phyloP scores from a whole-genome alignment of 1,140 invertebrate genomes.

The Papilio dardanus region DNA sequence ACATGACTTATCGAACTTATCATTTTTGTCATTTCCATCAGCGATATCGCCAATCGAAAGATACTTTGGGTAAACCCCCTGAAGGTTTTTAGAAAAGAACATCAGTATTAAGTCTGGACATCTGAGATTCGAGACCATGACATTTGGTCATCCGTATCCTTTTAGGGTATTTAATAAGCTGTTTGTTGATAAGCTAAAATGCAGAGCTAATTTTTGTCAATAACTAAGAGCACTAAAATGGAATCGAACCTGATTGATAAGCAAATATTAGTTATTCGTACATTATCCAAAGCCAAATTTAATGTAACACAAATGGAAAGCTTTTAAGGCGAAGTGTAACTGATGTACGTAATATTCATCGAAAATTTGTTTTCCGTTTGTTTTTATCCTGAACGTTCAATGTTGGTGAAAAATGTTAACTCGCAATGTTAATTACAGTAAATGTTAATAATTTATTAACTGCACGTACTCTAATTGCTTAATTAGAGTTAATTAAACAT shows the following conservation, averaged over 20 bases:
- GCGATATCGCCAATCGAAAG: too few relatives aligned
- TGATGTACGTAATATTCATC: neutral
- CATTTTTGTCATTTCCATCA: too few relatives aligned
- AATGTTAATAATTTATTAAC: conserved; percentile 1
- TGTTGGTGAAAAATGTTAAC: neutral
- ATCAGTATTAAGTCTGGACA: too few relatives aligned
- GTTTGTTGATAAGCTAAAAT: too few relatives aligned
- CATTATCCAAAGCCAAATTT: conserved; percentile 1
- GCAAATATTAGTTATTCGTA: neutral
- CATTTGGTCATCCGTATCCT: too few relatives aligned
- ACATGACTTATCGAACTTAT: too few relatives aligned
- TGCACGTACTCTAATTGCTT: too few relatives aligned
- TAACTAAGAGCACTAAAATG: neutral
- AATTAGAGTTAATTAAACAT: too few relatives aligned
- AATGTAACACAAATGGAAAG: conserved; percentile 22
- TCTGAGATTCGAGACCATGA: too few relatives aligned
- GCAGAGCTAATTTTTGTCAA: neutral
- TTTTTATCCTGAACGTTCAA: neutral
- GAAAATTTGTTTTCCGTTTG: conserved; percentile 7
- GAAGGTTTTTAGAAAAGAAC: too few relatives aligned
- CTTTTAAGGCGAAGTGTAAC: neutral
- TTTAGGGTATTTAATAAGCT: too few relatives aligned
- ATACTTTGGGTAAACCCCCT: too few relatives aligned
- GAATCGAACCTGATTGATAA: neutral
- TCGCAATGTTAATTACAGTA: neutral